A percentile compares a stretch with the other conserved stretches of the same genome.
phyloP scores from a whole-genome alignment of 2,888 invertebrate species.

The Lucinisca nassula region DNA sequence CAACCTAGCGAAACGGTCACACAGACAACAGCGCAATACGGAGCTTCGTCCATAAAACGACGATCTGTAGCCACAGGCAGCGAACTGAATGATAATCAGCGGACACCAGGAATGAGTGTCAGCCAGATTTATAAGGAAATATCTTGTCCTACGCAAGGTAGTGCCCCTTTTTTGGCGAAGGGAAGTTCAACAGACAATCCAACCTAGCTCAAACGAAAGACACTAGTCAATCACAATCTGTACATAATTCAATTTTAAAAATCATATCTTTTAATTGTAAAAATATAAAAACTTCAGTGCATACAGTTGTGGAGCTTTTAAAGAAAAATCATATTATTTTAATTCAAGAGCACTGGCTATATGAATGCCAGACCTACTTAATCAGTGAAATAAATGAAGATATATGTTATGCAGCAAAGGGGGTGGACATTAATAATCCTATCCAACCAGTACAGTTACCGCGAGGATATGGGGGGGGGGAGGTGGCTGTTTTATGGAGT shows the following conservation, averaged over 20 bases:
- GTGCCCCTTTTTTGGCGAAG: not conserved
- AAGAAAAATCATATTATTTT: slow-evolving; percentile 13
- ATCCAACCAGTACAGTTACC: slow-evolving; percentile 20
- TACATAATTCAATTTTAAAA: not conserved
- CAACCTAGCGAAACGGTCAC: too few relatives aligned
- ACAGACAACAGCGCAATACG: too few relatives aligned
- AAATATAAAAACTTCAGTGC: slow-evolving; percentile 23
- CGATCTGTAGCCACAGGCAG: not conserved
- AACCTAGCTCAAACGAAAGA: not conserved
- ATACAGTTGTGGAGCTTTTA: not conserved
- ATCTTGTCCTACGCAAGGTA: not conserved
- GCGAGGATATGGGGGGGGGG: slow-evolving; percentile 35
- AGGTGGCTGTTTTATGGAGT: slow-evolving; percentile 34
- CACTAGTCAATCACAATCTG: not conserved
- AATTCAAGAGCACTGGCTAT: slow-evolving; percentile 29
- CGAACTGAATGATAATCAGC: not conserved
- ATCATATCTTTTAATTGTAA: slow-evolving; percentile 33
- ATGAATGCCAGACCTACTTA: not conserved
- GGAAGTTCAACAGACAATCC: not conserved
- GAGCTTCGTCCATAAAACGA: too few relatives aligned
- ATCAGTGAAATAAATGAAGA: not conserved
- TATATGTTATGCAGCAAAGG: slow-evolving; percentile 1
- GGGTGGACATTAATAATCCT: slow-evolving; percentile 23
- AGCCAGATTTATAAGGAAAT: too few relatives aligned
- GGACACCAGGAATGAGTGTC: not conserved